Evolutionary conservation across 2,113 vertebrate species (phyloP).

Genomic region (Tretioscincus oriximinensis): DNA sequence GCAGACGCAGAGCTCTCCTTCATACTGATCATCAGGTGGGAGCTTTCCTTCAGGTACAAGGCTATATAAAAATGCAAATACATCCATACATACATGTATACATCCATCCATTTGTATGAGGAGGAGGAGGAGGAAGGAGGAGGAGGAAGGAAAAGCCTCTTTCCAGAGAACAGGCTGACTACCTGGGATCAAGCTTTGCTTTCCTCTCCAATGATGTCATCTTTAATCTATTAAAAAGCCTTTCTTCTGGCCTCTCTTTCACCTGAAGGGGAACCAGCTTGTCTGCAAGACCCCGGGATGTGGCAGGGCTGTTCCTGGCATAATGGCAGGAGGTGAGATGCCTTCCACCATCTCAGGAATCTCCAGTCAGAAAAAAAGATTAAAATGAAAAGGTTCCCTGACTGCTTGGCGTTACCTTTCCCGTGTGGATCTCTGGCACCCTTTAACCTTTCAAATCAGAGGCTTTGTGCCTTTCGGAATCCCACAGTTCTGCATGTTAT

Average conservation of each 20-base stretch:
- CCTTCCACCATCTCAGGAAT: slow-evolving; percentile 63
- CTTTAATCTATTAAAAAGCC: slow-evolving; percentile 72
- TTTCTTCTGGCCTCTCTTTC: slow-evolving; percentile 68
- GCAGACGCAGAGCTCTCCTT: no score
- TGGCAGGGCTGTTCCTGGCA: slow-evolving; percentile 63
- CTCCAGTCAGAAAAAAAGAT: slow-evolving; percentile 49
- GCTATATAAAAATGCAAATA: no score
- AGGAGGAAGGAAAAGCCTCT: slow-evolving; percentile 69
- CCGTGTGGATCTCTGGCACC: slow-evolving; percentile 63
- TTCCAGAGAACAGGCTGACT: slow-evolving; percentile 69
- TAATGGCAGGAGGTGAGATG: slow-evolving; percentile 54
- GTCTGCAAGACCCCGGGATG: slow-evolving; percentile 65
- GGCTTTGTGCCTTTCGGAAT: slow-evolving; percentile 59
- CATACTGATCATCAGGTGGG: no score
- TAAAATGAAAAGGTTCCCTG: background rate
- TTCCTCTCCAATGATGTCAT: slow-evolving; percentile 67
- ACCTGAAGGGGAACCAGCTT: slow-evolving; percentile 71
- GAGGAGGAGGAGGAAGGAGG: no score
- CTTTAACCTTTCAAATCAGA: slow-evolving; percentile 66
- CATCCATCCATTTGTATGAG: no score
- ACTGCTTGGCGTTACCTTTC: slow-evolving; percentile 44
- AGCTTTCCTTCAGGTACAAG: no score
- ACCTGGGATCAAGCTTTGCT: slow-evolving; percentile 70
- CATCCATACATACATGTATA: no score
- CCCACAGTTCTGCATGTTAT: slow-evolving; percentile 52